phyloP scores from a whole-genome alignment of 2,113 vertebrate species.

The Amphiprion ocellaris region DNA sequence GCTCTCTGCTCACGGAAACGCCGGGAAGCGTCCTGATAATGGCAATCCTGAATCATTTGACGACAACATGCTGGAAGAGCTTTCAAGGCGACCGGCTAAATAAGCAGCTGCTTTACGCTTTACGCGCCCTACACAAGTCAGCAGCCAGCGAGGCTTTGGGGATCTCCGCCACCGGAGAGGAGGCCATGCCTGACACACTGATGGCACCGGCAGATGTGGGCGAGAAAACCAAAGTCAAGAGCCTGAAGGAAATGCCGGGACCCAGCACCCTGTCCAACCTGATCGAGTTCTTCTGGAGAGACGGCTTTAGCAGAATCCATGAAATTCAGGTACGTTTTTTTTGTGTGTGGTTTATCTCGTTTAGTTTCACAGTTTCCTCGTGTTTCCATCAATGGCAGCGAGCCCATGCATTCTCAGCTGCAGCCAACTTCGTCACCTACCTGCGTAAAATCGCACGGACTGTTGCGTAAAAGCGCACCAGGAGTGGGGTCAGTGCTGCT shows the following conservation, averaged over 20 bases:
- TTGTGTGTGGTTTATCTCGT: neutral
- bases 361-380: neutral
- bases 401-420: neutral
- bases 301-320: slow-evolving; percentile 93
- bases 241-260: slow-evolving; percentile 91
- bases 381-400: neutral
- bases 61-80: slow-evolving; percentile 52
- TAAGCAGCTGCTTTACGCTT: slow-evolving; percentile 50
- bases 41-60: slow-evolving; percentile 78
- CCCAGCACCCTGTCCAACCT: slow-evolving; percentile 88
- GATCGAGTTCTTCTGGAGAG: slow-evolving; percentile 91
- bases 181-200: slow-evolving; percentile 37
- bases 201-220: slow-evolving; percentile 33
- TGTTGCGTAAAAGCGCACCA: slow-evolving; percentile 64
- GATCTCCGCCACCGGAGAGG: slow-evolving; percentile 56
- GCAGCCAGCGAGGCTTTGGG: slow-evolving; percentile 72
- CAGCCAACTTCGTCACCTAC: neutral
- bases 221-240: slow-evolving; percentile 72
- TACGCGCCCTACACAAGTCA: slow-evolving; percentile 80
- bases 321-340: slow-evolving; percentile 87
- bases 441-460: slow-evolving; percentile 53
- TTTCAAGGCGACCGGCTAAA: slow-evolving; percentile 48
- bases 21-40: slow-evolving; percentile 59
- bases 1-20: neutral
- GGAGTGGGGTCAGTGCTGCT: neutral